These are phyloP conservation scores for Diplolepis rosae DNA, from an alignment of 2,888 invertebrate genomes.

Conservation along the genomic window DNA sequence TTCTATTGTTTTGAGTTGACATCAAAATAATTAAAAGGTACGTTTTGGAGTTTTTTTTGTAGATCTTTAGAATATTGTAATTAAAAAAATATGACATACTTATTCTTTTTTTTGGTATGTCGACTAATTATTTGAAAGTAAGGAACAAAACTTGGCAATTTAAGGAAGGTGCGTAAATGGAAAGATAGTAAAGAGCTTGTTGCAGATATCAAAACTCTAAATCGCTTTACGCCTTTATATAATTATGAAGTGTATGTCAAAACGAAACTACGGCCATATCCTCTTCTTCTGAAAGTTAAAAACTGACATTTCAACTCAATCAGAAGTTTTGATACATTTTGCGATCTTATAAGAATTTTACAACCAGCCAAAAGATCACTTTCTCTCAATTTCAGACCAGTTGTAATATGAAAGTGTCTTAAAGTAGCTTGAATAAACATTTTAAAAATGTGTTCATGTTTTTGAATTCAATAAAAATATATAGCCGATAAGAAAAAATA, in stretches of 20 bases:
- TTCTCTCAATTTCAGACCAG: slow-evolving; percentile 24
- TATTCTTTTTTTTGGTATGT: neutral
- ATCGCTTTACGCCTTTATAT: slow-evolving; percentile 20
- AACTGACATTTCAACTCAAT: neutral
- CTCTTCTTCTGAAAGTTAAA: slow-evolving; percentile 5
- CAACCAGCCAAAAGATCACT: slow-evolving; percentile 15
- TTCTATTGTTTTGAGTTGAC: slow-evolving; percentile 11
- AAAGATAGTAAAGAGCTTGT: slow-evolving; percentile 5
- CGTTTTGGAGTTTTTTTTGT: neutral
- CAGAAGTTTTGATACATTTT: neutral
- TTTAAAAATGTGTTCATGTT: slow-evolving; percentile 9
- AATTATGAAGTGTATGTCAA: neutral
- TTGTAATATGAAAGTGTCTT: slow-evolving; percentile 22
- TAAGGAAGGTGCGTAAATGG: slow-evolving; percentile 27
- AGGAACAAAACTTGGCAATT: neutral
- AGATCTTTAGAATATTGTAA: neutral
- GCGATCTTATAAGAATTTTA: slow-evolving; percentile 10
- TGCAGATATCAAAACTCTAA: slow-evolving; percentile 18
- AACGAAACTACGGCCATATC: slow-evolving; percentile 21
- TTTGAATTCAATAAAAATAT: slow-evolving; percentile 21
- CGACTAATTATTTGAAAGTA: neutral
- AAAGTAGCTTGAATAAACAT: slow-evolving; percentile 6
- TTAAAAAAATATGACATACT: too few relatives aligned
- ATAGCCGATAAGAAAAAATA: neutral
- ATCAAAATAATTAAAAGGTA: slow-evolving; percentile 8